phyloP scores from a whole-genome alignment of 1,140 invertebrate species.

The Pteromalus puparum region DNA sequence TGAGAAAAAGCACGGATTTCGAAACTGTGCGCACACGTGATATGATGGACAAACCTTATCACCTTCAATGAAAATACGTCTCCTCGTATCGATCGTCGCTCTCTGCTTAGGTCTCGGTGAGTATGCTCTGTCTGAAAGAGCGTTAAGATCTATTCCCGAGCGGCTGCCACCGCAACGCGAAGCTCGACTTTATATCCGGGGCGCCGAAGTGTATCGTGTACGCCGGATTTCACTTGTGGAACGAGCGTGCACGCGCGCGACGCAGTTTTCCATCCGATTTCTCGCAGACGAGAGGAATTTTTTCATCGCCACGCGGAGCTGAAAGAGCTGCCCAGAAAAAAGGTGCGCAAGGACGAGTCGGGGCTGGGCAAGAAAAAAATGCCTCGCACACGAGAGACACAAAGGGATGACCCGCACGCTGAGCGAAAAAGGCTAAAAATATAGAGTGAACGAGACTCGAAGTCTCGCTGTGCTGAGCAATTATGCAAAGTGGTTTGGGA shows the following conservation, averaged over 20 bases:
- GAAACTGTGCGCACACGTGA: too few relatives aligned
- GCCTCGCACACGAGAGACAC: neutral
- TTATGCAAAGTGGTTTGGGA: too few relatives aligned
- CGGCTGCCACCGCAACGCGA: neutral
- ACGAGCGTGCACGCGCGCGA: neutral
- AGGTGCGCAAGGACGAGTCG: neutral
- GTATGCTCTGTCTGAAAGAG: neutral
- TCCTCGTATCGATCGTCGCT: neutral
- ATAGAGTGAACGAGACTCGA: too few relatives aligned
- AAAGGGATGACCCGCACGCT: neutral
- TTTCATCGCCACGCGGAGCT: neutral
- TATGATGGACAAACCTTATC: too few relatives aligned
- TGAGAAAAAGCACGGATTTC: too few relatives aligned
- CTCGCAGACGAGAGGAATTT: neutral
- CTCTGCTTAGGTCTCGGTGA: neutral
- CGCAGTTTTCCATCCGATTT: slow-evolving; percentile 7
- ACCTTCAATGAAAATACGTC: too few relatives aligned
- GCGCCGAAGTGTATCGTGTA: neutral
- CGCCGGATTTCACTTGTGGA: slow-evolving; percentile 21
- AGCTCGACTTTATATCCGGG: slow-evolving; percentile 6
- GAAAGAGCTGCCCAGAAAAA: neutral
- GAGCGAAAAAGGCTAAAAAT: too few relatives aligned
- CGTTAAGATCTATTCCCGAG: neutral
- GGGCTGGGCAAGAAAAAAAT: neutral
- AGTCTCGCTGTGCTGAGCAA: too few relatives aligned